Evolutionary conservation across 2,113 vertebrate genomes (phyloP), one percentile per base, ranked within the genome.

Genomic region (Microtus pennsylvanicus): DNA sequence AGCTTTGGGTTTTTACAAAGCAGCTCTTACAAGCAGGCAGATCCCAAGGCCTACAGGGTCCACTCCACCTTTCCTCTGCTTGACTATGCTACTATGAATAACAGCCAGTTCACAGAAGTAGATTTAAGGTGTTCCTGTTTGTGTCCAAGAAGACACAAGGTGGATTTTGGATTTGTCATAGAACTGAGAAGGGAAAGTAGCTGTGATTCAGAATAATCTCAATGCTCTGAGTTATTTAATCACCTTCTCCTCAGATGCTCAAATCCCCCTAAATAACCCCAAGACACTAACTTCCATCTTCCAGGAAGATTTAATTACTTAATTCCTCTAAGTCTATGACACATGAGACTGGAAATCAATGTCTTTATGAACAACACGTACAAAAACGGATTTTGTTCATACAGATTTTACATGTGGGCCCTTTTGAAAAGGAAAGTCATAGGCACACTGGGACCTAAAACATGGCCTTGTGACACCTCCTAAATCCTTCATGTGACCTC

Each of bases 131-230:
- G 38, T 74, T 89, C 91, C 58, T 47, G 10, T 45, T 50, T 93
- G 87, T 93, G 89, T 74, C 70, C 58, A 90, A 92, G 70, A 83
- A 90, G 87, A 75, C 35, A 26, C 81, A 24, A 52, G n/a, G 65
- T 38, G 33, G n/a, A 85, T 42, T 78, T 81, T 87, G 74, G 50
- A 42, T 93, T 83, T 90, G 38, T 26, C 69, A 63, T 42, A 63
- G 69, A 76, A 78, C 42, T 80, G 33, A 50, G 38, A 93, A 76
- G 38, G 1, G 5, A 92, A 78, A 81, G 63, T 80, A 33, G 24
- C 28, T n/a, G 91, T 80, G 55, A 83, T 14, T 85, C 58, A 7
- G 30, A 28, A 67, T 8, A 38, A 47, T 75, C 24, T 26, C n/a
- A 22, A 82, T 28, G n/a, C 13, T 67, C 77, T 42, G 45, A 30